Percentiles rank a stretch among this genome's conserved stretches.
These are phyloP conservation scores for Pheosia gnoma DNA, from an alignment of 2,888 invertebrate genomes.

Conservation along the genomic window DNA sequence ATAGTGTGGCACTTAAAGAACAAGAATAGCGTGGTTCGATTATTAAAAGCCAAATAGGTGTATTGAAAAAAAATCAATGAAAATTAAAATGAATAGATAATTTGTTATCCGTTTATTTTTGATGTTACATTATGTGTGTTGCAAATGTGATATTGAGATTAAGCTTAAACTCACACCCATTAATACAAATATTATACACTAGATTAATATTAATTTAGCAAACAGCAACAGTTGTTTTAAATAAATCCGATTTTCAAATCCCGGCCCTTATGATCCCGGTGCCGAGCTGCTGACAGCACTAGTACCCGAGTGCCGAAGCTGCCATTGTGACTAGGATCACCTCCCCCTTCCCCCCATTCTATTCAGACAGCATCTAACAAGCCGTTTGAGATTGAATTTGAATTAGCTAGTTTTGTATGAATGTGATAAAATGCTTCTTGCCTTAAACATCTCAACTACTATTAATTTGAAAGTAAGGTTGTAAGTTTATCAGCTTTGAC, in stretches of 20 bases:
- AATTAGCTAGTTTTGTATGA: constrained; percentile 40
- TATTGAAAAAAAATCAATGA: too few species aligned
- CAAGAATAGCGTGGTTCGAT: too few species aligned
- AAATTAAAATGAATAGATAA: background rate
- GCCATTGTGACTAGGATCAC: constrained; percentile 38
- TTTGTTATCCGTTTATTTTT: background rate
- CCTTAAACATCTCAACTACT: background rate
- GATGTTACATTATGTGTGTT: background rate
- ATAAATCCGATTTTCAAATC: constrained; percentile 8
- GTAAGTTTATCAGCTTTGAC: too few species aligned
- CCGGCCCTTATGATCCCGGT: constrained; percentile 22
- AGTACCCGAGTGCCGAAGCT: constrained; percentile 28
- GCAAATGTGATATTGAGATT: background rate
- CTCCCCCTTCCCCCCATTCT: constrained; percentile 18
- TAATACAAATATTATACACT: background rate
- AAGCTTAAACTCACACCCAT: background rate
- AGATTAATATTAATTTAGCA: constrained; percentile 1
- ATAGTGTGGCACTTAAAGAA: too few species aligned
- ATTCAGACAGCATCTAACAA: constrained; percentile 33
- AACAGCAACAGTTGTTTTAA: background rate
- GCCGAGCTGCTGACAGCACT: constrained; percentile 12
- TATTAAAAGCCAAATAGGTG: too few species aligned
- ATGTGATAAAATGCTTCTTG: constrained; percentile 12
- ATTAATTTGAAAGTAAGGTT: too few species aligned
- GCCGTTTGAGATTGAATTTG: constrained; percentile 43